Base-by-base conservation (phyloP, 2,113 vertebrate species). In the Hemiprocne comata region DNA sequence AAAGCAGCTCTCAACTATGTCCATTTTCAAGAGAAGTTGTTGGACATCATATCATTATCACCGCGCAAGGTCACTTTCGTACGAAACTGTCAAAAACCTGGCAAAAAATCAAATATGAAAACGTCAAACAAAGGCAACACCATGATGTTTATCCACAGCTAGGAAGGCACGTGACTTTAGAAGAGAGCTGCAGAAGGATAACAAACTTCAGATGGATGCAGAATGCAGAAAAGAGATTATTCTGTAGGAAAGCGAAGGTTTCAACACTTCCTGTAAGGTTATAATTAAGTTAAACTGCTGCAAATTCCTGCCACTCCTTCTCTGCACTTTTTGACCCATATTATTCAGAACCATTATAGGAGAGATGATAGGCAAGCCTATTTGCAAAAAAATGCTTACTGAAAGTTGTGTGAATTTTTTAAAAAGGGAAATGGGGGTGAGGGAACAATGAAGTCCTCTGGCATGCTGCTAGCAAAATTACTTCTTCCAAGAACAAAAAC, bases 301-400 rank as follows among this genome's bases (percentile, higher is more conserved):
- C 90, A 93, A 92, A 97, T 95, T 88, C 85, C 94, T 95, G 94
- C 85, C 90, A 73, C 89, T 94, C 95, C 94, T 95, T 31, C 71
- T 53, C 40, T 16, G 46, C 33, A 9, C 71, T 42, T 91, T 80
- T 80, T 88, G 76, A 82, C 71, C 71, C 2, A 6, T 48, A 53
- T 75, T 78, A 71, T 82, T 51, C 48, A 40, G 82, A 70, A 46
- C 18, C 54, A 79, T 85, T 77, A 28, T 18, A 70, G 71, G 29
- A 64, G 0, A 4, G 66, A 83, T 90, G 73, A 91, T 76, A 85
- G 60, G 82, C 67, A 94, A 91, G 55, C 6, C 67, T 34, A 14
- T 67, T 66, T 80, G 72, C 75, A 93, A 91, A 92, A 92, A 93
- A 13, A 67, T 3, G 69, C 20, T 70, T 88, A 90, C 11, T 28